phyloP scores from a whole-genome alignment of 2,797 vertebrate genomes.

The Spea hammondii region DNA sequence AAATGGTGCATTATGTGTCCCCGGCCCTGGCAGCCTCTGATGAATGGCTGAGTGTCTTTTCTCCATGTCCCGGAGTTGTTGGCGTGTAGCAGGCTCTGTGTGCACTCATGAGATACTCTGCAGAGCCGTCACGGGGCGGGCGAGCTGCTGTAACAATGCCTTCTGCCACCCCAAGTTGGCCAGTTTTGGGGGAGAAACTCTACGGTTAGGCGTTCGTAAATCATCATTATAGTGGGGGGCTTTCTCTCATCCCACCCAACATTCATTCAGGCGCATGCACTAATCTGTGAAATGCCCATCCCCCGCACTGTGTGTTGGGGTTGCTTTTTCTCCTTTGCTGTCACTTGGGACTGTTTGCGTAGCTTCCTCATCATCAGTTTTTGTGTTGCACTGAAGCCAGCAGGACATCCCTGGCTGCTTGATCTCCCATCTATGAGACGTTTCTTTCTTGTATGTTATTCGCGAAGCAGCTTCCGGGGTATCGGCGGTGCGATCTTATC shows the following conservation, averaged over 20 bases:
- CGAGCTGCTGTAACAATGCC: no score
- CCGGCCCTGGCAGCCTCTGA: conserved; percentile 41
- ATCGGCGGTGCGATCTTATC: conserved; percentile 11
- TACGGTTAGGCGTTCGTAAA: no score
- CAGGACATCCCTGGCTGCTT: neutral
- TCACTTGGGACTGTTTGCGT: no score
- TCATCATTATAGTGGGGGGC: no score
- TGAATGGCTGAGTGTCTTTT: conserved; percentile 33
- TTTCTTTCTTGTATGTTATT: neutral
- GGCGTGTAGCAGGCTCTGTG: neutral
- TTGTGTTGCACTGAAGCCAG: conserved; percentile 20
- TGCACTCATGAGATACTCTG: neutral
- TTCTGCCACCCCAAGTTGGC: no score
- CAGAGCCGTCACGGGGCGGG: neutral
- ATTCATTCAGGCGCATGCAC: no score
- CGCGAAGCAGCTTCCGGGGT: neutral
- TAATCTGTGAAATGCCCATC: no score
- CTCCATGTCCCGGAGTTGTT: neutral
- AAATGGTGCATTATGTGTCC: conserved; percentile 42
- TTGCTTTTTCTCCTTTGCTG: no score
- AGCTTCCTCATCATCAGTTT: conserved; percentile 1
- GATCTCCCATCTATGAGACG: neutral
- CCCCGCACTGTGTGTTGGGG: no score
- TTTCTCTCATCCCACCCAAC: no score
- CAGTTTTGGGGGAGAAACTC: no score